These are phyloP conservation scores for Lasiurus borealis DNA, from an alignment of 2,113 vertebrate genomes.

Conservation along the genomic window DNA sequence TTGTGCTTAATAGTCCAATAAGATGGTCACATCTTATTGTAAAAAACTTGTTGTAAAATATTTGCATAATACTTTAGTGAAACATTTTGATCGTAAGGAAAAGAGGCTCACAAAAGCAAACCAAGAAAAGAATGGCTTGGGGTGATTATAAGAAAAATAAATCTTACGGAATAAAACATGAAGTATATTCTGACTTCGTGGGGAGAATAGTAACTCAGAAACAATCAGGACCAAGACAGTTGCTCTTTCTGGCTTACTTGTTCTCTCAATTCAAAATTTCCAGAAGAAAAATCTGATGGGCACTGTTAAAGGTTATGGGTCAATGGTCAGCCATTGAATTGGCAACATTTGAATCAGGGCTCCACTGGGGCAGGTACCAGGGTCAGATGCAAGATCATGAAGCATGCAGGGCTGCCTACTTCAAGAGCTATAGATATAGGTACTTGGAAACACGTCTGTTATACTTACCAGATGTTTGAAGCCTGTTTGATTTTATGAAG, in stretches of 20 bases:
- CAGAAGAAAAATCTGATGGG: slow-evolving; percentile 16
- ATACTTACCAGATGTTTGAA: slow-evolving; percentile 39
- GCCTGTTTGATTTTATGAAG: slow-evolving; percentile 53
- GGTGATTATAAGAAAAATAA: not conserved
- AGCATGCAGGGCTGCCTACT: not conserved
- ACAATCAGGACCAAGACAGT: not conserved
- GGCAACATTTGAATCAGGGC: not conserved
- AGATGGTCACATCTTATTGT: not conserved
- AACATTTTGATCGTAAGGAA: not conserved
- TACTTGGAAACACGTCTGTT: not conserved
- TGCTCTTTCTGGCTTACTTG: not conserved
- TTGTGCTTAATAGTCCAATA: not conserved
- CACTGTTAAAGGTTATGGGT: not conserved
- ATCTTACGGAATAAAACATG: not conserved
- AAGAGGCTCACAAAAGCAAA: slow-evolving; percentile 1
- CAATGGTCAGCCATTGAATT: not conserved
- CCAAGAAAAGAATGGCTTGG: not conserved
- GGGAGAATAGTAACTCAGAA: not conserved
- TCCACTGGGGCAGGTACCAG: not conserved
- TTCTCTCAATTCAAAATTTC: slow-evolving; percentile 9
- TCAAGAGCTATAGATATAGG: not conserved
- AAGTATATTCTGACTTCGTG: not conserved
- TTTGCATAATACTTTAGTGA: slow-evolving; percentile 16
- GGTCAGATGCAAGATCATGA: not conserved
- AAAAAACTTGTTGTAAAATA: slow-evolving; percentile 10